Percentiles rank a stretch among this genome's conserved stretches.
Evolutionary conservation across 1,140 invertebrate genomes (phyloP).

Genomic region (Theocolax elegans): DNA sequence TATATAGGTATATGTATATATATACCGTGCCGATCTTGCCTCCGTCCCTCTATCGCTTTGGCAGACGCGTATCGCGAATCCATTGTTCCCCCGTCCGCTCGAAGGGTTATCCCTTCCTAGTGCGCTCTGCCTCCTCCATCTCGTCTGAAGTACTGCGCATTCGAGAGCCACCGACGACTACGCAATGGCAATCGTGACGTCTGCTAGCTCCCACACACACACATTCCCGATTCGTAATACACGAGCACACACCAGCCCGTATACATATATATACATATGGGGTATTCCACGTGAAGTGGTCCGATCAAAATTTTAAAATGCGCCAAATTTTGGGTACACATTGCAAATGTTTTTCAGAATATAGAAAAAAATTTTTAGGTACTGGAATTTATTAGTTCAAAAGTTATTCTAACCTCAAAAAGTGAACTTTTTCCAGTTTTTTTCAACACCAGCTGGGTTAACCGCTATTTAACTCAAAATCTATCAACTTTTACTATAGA

Average conservation of each 20-base stretch:
- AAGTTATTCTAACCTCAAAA: too few relatives aligned
- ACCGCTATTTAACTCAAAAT: too few relatives aligned
- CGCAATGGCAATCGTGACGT: conserved; percentile 23
- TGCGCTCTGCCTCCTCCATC: conserved; percentile 2
- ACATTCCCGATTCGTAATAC: background rate
- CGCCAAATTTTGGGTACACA: too few relatives aligned
- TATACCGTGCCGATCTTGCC: background rate
- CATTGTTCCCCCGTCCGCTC: conserved; percentile 20
- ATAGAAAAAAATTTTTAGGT: too few relatives aligned
- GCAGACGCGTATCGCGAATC: conserved; percentile 30
- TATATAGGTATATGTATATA: too few relatives aligned
- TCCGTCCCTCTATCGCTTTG: background rate
- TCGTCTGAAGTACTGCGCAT: conserved; percentile 27
- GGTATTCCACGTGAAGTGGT: too few relatives aligned
- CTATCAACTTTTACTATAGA: too few relatives aligned
- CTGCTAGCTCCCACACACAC: background rate
- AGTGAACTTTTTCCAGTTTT: too few relatives aligned
- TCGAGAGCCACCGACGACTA: conserved; percentile 21
- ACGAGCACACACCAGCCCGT: background rate
- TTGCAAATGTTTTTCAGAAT: too few relatives aligned
- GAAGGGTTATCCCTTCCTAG: conserved; percentile 17
- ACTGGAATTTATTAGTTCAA: too few relatives aligned
- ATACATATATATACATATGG: background rate
- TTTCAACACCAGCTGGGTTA: too few relatives aligned
- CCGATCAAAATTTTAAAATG: too few relatives aligned